Evolutionary conservation across 2,797 vertebrate species (phyloP).

Genomic region (Atherinosoma microstoma): DNA sequence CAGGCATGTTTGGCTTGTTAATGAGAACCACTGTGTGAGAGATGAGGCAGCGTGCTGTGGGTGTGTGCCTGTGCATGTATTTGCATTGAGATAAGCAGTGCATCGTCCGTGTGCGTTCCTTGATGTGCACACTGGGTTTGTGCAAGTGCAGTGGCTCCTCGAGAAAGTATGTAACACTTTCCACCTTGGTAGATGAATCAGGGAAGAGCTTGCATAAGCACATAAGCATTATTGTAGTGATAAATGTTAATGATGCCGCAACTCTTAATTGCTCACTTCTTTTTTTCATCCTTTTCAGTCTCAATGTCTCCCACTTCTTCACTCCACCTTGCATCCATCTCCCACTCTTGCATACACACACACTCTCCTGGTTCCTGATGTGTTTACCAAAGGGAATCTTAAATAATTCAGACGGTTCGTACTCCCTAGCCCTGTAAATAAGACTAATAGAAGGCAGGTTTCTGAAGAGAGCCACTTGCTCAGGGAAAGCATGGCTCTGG

Average conservation of each 20-base stretch:
- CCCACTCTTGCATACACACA: background rate
- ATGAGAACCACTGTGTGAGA: conserved; percentile 77
- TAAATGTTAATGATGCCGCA: conserved; percentile 65
- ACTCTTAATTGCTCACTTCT: conserved; percentile 53
- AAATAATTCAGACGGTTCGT: conserved; percentile 70
- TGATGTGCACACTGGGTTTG: conserved; percentile 34
- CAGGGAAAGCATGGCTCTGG: conserved; percentile 64
- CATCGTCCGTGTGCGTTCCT: conserved; percentile 39
- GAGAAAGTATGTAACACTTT: conserved; percentile 33
- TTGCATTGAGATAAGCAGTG: conserved; percentile 71
- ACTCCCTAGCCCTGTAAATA: conserved; percentile 75
- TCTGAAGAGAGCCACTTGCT: conserved; percentile 72
- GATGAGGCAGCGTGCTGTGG: conserved; percentile 62
- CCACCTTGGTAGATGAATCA: conserved; percentile 40
- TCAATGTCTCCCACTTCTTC: conserved; percentile 22
- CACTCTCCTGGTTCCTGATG: conserved; percentile 49
- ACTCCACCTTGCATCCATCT: conserved; percentile 27
- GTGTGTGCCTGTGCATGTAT: conserved; percentile 71
- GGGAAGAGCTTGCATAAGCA: conserved; percentile 48
- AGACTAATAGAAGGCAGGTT: conserved; percentile 71
- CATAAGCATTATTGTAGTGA: conserved; percentile 60
- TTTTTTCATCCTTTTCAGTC: conserved; percentile 14
- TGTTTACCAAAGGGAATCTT: conserved; percentile 67
- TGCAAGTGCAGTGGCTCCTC: conserved; percentile 21
- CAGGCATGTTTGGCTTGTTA: conserved; percentile 83